Evolutionary conservation across 2,113 vertebrate species (phyloP).

Genomic region (Cyanoramphus novaezelandiae): DNA sequence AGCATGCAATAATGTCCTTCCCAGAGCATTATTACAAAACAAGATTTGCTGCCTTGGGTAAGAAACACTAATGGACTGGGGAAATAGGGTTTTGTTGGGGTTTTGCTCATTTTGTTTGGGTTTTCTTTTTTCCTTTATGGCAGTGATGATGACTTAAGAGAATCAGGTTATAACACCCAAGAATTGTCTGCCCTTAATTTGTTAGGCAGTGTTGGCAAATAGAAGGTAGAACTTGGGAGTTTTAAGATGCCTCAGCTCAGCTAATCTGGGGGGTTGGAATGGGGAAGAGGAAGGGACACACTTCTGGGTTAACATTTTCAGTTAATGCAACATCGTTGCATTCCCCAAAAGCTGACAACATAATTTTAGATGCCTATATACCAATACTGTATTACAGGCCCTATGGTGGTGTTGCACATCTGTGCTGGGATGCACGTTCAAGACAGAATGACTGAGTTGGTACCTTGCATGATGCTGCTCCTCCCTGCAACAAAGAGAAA

Average conservation of each 20-base stretch:
- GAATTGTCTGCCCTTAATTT: background rate
- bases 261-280: background rate
- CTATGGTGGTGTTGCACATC: background rate
- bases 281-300: background rate
- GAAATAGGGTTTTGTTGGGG: background rate
- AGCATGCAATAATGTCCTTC: background rate
- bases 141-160: background rate
- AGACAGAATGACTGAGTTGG: background rate
- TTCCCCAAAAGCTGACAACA: background rate
- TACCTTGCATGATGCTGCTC: background rate
- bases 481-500: background rate
- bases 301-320: background rate
- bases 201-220: background rate
- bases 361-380: background rate
- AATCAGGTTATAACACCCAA: background rate
- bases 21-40: background rate
- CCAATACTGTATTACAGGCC: background rate
- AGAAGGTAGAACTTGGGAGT: background rate
- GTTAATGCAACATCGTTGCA: background rate
- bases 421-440: background rate
- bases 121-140: background rate
- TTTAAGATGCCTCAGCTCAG: background rate
- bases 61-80: background rate
- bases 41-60: background rate
- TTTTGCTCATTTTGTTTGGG: background rate